Evolutionary conservation across 2,113 vertebrate species (phyloP).

Genomic region (Gobius niger): DNA sequence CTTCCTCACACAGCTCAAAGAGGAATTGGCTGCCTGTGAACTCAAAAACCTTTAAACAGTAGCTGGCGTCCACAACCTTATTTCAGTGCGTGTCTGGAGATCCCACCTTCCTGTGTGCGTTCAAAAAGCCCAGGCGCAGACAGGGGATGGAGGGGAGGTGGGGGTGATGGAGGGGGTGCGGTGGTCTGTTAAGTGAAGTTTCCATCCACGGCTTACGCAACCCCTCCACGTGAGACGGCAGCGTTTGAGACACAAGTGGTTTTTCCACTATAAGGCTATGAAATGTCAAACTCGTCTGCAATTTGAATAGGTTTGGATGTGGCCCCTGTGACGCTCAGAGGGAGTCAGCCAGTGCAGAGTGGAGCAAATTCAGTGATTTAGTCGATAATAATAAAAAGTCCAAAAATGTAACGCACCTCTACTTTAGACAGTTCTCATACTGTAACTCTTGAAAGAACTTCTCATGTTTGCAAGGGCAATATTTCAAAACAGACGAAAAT

Average conservation of each 20-base stretch:
- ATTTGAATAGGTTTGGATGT: constrained; percentile 39
- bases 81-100: constrained; percentile 42
- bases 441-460: too few species aligned
- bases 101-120: constrained; percentile 59
- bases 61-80: constrained; percentile 51
- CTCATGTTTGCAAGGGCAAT: too few species aligned
- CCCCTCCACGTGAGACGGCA: constrained; percentile 47
- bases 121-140: constrained; percentile 57
- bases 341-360: not conserved
- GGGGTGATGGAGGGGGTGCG: not conserved
- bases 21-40: constrained; percentile 66
- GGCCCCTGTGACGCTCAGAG: not conserved
- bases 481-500: too few species aligned
- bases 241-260: constrained; percentile 34
- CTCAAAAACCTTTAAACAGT: constrained; percentile 73
- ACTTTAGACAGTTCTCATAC: too few species aligned
- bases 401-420: too few species aligned
- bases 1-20: constrained; percentile 52
- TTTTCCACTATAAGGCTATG: constrained; percentile 7
- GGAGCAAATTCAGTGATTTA: too few species aligned
- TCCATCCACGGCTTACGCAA: constrained; percentile 78
- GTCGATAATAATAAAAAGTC: too few species aligned
- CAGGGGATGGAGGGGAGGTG: constrained; percentile 42
- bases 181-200: constrained; percentile 57
- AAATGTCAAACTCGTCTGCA: constrained; percentile 21